phyloP scores from a whole-genome alignment of 2,888 invertebrate species.

The Timema cristinae region DNA sequence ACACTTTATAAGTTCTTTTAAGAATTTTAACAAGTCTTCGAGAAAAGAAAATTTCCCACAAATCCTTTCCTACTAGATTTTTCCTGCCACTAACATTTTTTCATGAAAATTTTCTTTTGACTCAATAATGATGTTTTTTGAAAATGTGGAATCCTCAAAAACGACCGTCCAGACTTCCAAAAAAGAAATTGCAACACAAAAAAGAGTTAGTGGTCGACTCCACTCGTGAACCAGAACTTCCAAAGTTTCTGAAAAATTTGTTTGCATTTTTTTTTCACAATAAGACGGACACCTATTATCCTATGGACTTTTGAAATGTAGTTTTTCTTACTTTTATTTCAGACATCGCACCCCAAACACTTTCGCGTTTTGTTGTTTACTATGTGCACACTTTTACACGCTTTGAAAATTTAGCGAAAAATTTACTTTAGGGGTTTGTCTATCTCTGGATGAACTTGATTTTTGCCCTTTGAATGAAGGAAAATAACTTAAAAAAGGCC shows the following conservation, averaged over 20 bases:
- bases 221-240: constrained; percentile 50
- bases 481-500: constrained; percentile 23
- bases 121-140: not conserved
- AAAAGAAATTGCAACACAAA: constrained; percentile 45
- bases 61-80: not conserved
- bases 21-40: constrained; percentile 13
- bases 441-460: constrained; percentile 25
- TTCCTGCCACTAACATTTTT: not conserved
- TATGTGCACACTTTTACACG: constrained; percentile 43
- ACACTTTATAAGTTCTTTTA: not conserved
- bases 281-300: not conserved
- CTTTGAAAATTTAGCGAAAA: constrained; percentile 41
- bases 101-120: not conserved
- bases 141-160: constrained; percentile 28
- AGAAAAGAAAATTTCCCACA: not conserved
- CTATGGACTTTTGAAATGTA: not conserved
- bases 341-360: constrained; percentile 25
- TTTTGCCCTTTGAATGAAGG: constrained; percentile 27
- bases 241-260: constrained; percentile 39
- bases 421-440: constrained; percentile 31
- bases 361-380: constrained; percentile 31
- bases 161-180: constrained; percentile 43
- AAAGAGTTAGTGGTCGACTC: constrained; percentile 44
- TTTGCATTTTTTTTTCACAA: constrained; percentile 33
- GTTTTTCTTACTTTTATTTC: not conserved